These are phyloP conservation scores for Phalacrocorax carbo DNA, from an alignment of 2,113 vertebrate genomes.

Conservation along the genomic window DNA sequence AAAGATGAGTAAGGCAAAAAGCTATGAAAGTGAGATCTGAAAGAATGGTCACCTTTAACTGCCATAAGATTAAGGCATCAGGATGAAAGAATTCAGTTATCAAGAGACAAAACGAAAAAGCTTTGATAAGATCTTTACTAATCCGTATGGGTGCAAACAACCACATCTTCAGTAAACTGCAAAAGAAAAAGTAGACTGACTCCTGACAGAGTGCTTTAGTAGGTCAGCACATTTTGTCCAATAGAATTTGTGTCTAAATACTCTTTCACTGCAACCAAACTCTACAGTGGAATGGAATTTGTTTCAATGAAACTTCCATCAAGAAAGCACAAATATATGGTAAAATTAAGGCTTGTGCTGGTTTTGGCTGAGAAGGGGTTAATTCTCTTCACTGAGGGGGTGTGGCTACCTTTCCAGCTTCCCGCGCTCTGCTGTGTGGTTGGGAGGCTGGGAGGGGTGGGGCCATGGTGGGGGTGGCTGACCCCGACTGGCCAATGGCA, in stretches of 20 bases:
- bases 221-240: background rate
- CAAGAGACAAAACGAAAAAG: background rate
- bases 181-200: background rate
- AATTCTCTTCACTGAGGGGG: too few species aligned
- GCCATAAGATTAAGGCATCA: background rate
- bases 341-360: background rate
- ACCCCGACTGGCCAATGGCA: too few species aligned
- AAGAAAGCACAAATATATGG: background rate
- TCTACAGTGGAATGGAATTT: background rate
- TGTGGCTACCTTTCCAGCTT: too few species aligned
- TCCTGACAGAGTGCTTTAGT: background rate
- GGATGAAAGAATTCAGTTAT: background rate
- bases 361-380: too few species aligned
- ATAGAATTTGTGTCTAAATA: background rate
- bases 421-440: too few species aligned
- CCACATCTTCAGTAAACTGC: background rate
- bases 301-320: background rate
- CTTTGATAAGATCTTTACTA: background rate
- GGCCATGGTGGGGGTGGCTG: too few species aligned
- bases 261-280: background rate
- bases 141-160: background rate
- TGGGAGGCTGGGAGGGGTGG: too few species aligned
- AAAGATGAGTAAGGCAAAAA: background rate
- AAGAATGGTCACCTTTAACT: background rate
- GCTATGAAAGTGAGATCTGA: background rate